Conservation (phyloP, 2,888 invertebrate species). For the Ypsolopha sequella region DNA sequence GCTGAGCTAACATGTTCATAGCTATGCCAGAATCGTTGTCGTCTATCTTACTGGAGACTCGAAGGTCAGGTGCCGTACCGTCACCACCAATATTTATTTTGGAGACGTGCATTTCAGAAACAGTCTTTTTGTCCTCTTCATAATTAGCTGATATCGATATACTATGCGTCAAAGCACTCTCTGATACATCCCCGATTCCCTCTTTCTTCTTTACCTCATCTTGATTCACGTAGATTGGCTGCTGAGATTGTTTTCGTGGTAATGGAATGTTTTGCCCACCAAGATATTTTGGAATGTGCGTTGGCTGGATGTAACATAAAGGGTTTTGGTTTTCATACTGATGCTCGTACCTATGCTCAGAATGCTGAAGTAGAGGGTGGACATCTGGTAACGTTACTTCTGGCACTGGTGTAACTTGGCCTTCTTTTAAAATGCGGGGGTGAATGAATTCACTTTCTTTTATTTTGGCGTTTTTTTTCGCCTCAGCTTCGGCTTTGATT, state of each 20-base stretch:
- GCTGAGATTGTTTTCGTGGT: slow-evolving; percentile 42
- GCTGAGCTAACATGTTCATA: slow-evolving; percentile 71
- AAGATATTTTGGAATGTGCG: slow-evolving; percentile 74
- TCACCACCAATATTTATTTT: slow-evolving; percentile 64
- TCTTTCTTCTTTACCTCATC: slow-evolving; percentile 46
- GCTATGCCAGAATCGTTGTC: slow-evolving; percentile 87
- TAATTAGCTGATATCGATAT: slow-evolving; percentile 60
- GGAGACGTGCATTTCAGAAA: slow-evolving; percentile 70
- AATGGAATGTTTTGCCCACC: slow-evolving; percentile 63
- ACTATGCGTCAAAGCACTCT: slow-evolving; percentile 55
- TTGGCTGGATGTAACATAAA: slow-evolving; percentile 65
- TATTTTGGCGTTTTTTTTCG: slow-evolving; percentile 69
- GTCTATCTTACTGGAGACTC: slow-evolving; percentile 54
- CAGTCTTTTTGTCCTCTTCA: slow-evolving; percentile 37
- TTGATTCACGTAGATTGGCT: slow-evolving; percentile 64
- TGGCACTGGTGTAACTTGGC: slow-evolving; percentile 59
- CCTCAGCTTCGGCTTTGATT: slow-evolving; percentile 46
- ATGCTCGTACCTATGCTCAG: slow-evolving; percentile 81
- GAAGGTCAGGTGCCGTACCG: slow-evolving; percentile 22
- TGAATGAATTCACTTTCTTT: slow-evolving; percentile 69
- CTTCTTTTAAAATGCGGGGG: slow-evolving; percentile 57
- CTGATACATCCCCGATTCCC: slow-evolving; percentile 37
- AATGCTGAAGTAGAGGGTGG: slow-evolving; percentile 82
- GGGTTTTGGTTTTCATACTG: slow-evolving; percentile 69
- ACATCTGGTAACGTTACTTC: slow-evolving; percentile 56